phyloP scores from a whole-genome alignment of 2,888 invertebrate species.

The Tyria jacobaeae region DNA sequence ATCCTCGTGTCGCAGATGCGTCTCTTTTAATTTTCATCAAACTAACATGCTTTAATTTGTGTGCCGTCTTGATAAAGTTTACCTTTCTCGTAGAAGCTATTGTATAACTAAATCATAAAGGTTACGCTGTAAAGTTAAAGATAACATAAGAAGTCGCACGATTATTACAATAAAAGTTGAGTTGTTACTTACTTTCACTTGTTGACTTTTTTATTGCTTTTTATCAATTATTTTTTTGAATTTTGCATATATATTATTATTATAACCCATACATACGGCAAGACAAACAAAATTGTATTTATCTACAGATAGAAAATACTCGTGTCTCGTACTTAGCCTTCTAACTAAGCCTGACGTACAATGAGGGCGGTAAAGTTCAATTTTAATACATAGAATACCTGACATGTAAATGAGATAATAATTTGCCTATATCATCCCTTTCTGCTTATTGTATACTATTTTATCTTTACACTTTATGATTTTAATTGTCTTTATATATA shows the following conservation, averaged over 20 bases:
- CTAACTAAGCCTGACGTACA: slow-evolving; percentile 39
- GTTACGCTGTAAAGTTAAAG: background rate
- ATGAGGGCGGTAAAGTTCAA: slow-evolving; percentile 23
- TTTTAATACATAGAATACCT: slow-evolving; percentile 21
- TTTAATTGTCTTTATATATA: background rate
- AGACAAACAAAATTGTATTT: slow-evolving; percentile 19
- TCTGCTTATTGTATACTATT: slow-evolving; percentile 16
- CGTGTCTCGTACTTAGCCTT: slow-evolving; percentile 32
- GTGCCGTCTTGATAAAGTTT: background rate
- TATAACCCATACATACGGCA: slow-evolving; percentile 8
- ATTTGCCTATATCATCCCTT: slow-evolving; percentile 15
- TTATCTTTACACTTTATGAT: slow-evolving; percentile 36
- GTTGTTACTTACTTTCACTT: too few species aligned
- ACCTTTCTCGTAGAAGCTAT: background rate
- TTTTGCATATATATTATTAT: background rate
- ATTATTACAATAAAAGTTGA: too few species aligned
- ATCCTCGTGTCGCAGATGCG: too few species aligned
- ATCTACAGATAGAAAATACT: slow-evolving; percentile 23
- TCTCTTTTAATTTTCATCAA: too few species aligned
- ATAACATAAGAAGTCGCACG: background rate
- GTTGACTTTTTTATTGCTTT: background rate
- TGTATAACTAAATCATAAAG: background rate
- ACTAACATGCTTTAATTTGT: background rate
- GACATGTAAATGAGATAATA: slow-evolving; percentile 11
- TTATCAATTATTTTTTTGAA: background rate